A percentile compares a stretch with the other conserved stretches of the same genome.
Conservation (phyloP, 2,797 vertebrate genomes). For the Sebastes itinus region DNA sequence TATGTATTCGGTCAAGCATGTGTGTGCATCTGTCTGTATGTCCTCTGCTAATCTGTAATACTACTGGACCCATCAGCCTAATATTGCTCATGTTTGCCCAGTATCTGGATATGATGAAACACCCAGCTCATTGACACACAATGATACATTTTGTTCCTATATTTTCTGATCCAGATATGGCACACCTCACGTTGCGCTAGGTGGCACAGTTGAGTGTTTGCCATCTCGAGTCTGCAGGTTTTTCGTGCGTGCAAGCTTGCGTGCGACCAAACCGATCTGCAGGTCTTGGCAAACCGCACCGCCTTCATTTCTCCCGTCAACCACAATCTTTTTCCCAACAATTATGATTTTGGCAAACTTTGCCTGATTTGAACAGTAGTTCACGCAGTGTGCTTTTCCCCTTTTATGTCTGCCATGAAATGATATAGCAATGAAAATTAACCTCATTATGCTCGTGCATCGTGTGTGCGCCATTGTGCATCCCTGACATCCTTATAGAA, state of each 20-base stretch:
- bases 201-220: not conserved
- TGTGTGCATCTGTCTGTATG: not conserved
- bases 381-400: too few relatives aligned
- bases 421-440: not conserved
- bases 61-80: not conserved
- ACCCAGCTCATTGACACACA: slow-evolving; percentile 74
- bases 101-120: slow-evolving; percentile 73
- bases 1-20: too few relatives aligned
- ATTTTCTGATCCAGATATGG: slow-evolving; percentile 71
- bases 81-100: not conserved
- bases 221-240: not conserved
- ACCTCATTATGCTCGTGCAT: too few relatives aligned
- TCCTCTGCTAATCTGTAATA: too few relatives aligned
- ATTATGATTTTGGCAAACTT: not conserved
- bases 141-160: slow-evolving; percentile 74
- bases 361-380: not conserved
- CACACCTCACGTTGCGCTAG: not conserved
- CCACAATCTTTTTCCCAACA: not conserved
- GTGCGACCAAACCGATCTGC: not conserved
- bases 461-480: too few relatives aligned
- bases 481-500: not conserved
- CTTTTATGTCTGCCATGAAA: not conserved
- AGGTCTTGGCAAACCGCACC: not conserved
- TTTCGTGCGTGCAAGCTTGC: not conserved
- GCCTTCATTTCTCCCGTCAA: not conserved